A percentile compares a stretch with the other conserved stretches of the same genome.
Evolutionary conservation across 2,113 vertebrate genomes (phyloP).

Genomic region (Nannobrachium achirus): DNA sequence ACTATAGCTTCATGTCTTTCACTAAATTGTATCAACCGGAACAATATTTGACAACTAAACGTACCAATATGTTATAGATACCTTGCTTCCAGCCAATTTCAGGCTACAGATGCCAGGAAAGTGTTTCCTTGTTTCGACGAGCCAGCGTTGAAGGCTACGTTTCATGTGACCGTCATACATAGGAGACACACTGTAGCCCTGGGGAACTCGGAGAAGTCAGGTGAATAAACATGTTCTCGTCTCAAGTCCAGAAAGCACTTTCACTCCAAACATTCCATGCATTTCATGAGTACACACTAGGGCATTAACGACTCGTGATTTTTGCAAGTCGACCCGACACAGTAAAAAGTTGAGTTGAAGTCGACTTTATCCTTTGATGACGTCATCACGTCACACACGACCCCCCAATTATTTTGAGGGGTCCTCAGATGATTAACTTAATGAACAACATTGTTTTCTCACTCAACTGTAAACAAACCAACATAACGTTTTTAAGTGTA

Average conservation of each 20-base stretch:
- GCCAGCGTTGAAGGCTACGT: constrained; percentile 91
- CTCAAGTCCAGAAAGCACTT: neutral
- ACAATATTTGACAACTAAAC: neutral
- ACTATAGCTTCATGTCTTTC: too few species aligned
- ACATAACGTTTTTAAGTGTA: too few species aligned
- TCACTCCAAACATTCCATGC: neutral
- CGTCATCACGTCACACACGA: too few species aligned
- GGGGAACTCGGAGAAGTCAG: constrained; percentile 66
- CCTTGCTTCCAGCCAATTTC: constrained; percentile 86
- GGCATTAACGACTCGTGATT: too few species aligned
- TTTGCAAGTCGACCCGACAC: too few species aligned
- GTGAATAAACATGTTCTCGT: constrained; percentile 26
- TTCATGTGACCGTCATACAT: constrained; percentile 83
- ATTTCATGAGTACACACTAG: too few species aligned
- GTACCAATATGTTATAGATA: constrained; percentile 72
- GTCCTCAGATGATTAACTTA: too few species aligned
- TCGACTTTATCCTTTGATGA: too few species aligned
- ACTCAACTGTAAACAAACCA: too few species aligned
- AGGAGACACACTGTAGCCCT: constrained; percentile 18
- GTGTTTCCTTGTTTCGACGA: constrained; percentile 97
- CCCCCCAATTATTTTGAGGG: too few species aligned
- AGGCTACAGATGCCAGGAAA: constrained; percentile 83
- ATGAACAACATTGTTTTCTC: too few species aligned
- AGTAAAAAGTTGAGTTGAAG: too few species aligned
- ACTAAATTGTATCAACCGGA: neutral